These are phyloP conservation scores for Tychaedon coryphoeus DNA, from an alignment of 2,113 vertebrate genomes.

Conservation along the genomic window DNA sequence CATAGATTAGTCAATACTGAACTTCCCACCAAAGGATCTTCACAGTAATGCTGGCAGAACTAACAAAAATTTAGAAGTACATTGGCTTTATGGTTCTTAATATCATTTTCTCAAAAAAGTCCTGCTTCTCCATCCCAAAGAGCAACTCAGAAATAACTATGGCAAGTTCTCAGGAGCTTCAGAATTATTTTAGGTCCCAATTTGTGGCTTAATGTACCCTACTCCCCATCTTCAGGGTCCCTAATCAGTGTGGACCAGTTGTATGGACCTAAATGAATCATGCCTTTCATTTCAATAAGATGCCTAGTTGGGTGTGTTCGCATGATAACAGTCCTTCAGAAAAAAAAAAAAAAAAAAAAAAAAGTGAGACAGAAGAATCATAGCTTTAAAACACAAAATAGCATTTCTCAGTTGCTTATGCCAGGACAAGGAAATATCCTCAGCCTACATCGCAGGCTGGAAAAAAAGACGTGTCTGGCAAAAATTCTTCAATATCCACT, in stretches of 20 bases:
- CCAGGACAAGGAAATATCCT: background rate
- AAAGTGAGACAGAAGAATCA: background rate
- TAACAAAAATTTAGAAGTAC: background rate
- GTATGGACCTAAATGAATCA: background rate
- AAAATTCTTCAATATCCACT: background rate
- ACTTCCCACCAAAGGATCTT: background rate
- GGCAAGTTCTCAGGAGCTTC: background rate
- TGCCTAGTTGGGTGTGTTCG: background rate
- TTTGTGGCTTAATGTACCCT: background rate
- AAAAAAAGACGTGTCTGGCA: background rate
- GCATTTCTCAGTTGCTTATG: background rate
- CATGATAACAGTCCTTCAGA: background rate
- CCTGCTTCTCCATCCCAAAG: background rate
- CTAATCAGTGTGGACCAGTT: background rate
- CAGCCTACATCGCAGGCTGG: rapidly evolving
- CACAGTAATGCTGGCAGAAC: background rate
- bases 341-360: background rate
- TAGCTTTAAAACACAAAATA: background rate
- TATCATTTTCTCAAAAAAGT: background rate
- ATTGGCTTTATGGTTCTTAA: background rate
- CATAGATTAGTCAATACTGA: background rate
- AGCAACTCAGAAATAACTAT: background rate
- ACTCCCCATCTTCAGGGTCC: background rate
- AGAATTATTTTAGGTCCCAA: background rate
- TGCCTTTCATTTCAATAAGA: background rate